Percentiles rank a stretch among this genome's conserved stretches.
These are phyloP conservation scores for Benitochromis conjunctus DNA, from an alignment of 2,113 vertebrate genomes.

Conservation along the genomic window DNA sequence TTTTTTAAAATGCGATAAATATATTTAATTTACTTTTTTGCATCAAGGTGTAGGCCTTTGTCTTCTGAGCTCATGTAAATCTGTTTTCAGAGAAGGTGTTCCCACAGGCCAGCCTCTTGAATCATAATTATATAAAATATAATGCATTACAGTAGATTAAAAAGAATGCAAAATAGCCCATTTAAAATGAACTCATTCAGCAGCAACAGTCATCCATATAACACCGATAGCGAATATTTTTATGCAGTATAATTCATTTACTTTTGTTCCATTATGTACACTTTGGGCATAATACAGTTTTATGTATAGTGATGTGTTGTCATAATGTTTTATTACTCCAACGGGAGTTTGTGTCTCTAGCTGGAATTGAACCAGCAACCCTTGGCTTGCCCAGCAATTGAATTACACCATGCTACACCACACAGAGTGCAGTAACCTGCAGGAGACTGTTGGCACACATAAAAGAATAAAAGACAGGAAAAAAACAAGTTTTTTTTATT, in stretches of 20 bases:
- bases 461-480: not conserved
- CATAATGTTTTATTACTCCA: not conserved
- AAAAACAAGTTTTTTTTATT: not conserved
- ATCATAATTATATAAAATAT: not conserved
- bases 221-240: not conserved
- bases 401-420: not conserved
- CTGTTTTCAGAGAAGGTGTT: not conserved
- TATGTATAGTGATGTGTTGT: not conserved
- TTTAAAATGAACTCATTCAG: not conserved
- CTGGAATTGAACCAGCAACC: not conserved
- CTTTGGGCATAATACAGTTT: not conserved
- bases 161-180: not conserved
- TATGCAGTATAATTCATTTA: not conserved
- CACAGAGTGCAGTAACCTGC: not conserved
- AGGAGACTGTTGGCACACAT: not conserved
- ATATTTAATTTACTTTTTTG: not conserved
- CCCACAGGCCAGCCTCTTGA: not conserved
- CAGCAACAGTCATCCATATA: not conserved
- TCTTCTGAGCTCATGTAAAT: accelerated
- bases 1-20: accelerated
- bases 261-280: not conserved
- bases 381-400: not conserved
- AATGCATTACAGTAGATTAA: not conserved
- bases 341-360: not conserved
- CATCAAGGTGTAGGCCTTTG: not conserved